A percentile compares a stretch with the other conserved stretches of the same genome.
Conservation (phyloP, 1,140 invertebrate species). For the Choristoneura fumiferana region DNA sequence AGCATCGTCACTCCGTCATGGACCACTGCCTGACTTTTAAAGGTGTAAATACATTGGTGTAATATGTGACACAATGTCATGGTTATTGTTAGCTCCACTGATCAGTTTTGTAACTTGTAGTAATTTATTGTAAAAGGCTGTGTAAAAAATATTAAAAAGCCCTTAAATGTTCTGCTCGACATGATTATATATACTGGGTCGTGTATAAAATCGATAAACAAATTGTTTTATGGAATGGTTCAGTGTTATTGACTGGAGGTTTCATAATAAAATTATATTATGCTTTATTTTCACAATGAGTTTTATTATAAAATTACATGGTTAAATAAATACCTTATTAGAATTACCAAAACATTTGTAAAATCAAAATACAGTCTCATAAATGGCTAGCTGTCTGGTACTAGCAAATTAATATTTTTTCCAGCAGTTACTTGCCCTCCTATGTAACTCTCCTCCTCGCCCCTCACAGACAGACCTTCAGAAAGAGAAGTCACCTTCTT, state of each 20-base stretch:
- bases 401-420: constrained; percentile 84
- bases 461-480: constrained; percentile 83
- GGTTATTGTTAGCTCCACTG: constrained; percentile 65
- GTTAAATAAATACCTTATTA: constrained; percentile 19
- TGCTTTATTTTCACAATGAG: constrained; percentile 73
- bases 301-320: constrained; percentile 50
- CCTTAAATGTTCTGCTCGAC: constrained; percentile 56
- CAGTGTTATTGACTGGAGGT: constrained; percentile 76
- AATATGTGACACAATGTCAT: constrained; percentile 27
- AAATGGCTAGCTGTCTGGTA: constrained; percentile 72
- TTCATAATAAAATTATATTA: constrained; percentile 78
- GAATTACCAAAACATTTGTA: constrained; percentile 18
- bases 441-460: constrained; percentile 85
- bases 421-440: constrained; percentile 78
- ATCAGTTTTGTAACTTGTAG: constrained; percentile 74
- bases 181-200: constrained; percentile 54
- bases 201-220: constrained; percentile 69
- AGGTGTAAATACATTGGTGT: constrained; percentile 73
- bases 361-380: constrained; percentile 14
- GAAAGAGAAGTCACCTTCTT: constrained; percentile 78
- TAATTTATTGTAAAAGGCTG: constrained; percentile 74
- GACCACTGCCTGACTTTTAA: constrained; percentile 53
- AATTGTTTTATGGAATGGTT: constrained; percentile 72
- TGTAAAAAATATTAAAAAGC: constrained; percentile 71
- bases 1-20: constrained; percentile 20